A percentile compares a stretch with the other conserved stretches of the same genome.
Conservation (phyloP, 2,888 invertebrate species). For the Rotaria macrura region DNA sequence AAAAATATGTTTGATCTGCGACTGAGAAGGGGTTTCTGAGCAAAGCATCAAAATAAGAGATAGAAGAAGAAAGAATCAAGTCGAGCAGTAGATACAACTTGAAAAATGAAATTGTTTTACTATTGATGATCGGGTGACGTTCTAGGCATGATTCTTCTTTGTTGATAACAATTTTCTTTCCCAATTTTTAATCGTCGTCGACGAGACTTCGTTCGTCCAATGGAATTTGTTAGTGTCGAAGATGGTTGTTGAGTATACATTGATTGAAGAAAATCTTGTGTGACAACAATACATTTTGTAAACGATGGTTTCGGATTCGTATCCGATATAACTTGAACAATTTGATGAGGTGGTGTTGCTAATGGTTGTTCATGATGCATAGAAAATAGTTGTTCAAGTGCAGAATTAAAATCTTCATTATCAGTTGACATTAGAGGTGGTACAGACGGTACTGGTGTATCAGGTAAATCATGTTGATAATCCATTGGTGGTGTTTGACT, state of each 20-base stretch:
- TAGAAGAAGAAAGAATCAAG: not conserved
- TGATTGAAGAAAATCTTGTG: conserved; percentile 1
- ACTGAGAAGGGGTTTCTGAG: no score
- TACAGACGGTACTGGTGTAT: not conserved
- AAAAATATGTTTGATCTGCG: not conserved
- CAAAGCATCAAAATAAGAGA: no score
- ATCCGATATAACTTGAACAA: not conserved
- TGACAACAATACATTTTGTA: not conserved
- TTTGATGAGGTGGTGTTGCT: not conserved
- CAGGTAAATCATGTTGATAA: not conserved
- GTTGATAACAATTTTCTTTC: not conserved
- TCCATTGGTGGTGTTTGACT: conserved; percentile 5
- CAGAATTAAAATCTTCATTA: not conserved
- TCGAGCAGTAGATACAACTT: not conserved
- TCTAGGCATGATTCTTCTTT: not conserved
- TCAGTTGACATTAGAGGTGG: not conserved
- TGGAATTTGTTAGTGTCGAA: not conserved
- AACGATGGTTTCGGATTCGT: not conserved
- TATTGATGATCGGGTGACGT: not conserved
- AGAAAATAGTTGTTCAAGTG: not conserved
- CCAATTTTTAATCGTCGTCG: not conserved
- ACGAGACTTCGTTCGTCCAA: not conserved
- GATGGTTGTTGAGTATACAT: not conserved
- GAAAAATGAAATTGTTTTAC: not conserved
- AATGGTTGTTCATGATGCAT: conserved; percentile 1